Conservation (phyloP, 2,113 vertebrate genomes). For the Pachypanchax playfairii region DNA sequence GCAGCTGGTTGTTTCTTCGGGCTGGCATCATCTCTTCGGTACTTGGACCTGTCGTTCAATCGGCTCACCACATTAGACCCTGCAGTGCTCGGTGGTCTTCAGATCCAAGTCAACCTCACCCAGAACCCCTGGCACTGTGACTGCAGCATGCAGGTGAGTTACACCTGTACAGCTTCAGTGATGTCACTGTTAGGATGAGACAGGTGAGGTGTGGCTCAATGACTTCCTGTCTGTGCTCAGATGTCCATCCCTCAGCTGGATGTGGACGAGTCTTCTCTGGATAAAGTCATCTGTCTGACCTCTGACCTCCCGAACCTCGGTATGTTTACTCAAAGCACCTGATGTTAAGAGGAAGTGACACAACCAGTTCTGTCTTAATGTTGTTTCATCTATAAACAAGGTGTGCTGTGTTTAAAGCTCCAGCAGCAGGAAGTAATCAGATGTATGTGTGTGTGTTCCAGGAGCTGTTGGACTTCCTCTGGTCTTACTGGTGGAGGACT, state of each 20-base stretch:
- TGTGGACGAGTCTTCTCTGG: constrained; percentile 75
- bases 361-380: too few species aligned
- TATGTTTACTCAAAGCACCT: constrained; percentile 51
- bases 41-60: constrained; percentile 64
- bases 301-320: constrained; percentile 69
- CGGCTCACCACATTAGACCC: constrained; percentile 75
- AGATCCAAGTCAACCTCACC: constrained; percentile 84
- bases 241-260: constrained; percentile 78
- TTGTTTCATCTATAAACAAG: not conserved
- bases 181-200: not conserved
- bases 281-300: constrained; percentile 60
- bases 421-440: not conserved
- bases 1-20: constrained; percentile 55
- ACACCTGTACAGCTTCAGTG: not conserved
- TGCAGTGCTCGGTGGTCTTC: constrained; percentile 76
- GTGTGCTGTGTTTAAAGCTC: too few species aligned
- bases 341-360: not conserved
- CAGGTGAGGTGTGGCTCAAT: too few species aligned
- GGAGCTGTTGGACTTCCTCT: constrained; percentile 79
- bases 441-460: not conserved
- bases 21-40: constrained; percentile 39
- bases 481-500: constrained; percentile 74
- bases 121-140: constrained; percentile 89
- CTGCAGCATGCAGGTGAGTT: constrained; percentile 83
- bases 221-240: constrained; percentile 24